These are phyloP conservation scores for Caenorhabditis briggsae DNA, from an alignment of 1,140 invertebrate species.

Conservation along the genomic window DNA sequence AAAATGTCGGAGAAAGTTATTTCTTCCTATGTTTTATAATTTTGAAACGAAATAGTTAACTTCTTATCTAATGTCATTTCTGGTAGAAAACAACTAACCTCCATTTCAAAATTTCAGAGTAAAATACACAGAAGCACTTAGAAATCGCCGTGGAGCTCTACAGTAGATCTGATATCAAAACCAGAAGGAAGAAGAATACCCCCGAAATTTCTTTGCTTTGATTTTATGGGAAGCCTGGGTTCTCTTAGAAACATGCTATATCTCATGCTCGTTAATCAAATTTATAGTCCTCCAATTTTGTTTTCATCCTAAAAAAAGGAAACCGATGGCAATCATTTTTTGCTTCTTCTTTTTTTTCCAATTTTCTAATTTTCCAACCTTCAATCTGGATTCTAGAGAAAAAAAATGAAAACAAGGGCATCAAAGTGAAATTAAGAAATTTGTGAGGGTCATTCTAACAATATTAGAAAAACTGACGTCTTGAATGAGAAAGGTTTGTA, in stretches of 20 bases:
- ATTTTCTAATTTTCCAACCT: not conserved
- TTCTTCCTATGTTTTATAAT: not conserved
- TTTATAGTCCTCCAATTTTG: conserved; percentile 6
- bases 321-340: not conserved
- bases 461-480: not conserved
- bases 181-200: not conserved
- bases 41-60: not conserved
- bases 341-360: not conserved
- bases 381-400: not conserved
- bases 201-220: too few relatives aligned
- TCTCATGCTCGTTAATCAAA: not conserved
- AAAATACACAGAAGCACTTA: too few relatives aligned
- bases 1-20: not conserved
- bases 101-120: not conserved
- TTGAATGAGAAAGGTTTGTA: not conserved
- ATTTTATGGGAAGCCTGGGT: too few relatives aligned
- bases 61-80: not conserved
- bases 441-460: not conserved
- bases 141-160: too few relatives aligned
- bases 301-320: not conserved
- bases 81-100: not conserved
- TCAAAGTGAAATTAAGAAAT: conserved; percentile 16
- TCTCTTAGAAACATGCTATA: not conserved
- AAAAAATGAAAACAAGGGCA: conserved; percentile 25
- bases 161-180: too few relatives aligned